Base-by-base conservation (phyloP, 2,797 vertebrate genomes). In the Catamblyrhynchus diadema region DNA sequence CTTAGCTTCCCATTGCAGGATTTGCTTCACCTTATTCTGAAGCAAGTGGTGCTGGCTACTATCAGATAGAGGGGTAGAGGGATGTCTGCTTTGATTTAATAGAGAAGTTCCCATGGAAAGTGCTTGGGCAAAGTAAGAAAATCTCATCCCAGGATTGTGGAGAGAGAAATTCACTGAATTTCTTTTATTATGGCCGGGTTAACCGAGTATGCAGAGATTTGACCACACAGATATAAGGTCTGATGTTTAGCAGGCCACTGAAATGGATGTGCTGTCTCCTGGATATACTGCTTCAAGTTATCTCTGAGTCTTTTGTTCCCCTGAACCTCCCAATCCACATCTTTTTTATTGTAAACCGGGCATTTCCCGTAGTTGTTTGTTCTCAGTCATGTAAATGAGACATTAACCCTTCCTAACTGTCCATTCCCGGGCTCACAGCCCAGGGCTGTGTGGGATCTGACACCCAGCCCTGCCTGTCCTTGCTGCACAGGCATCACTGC, bases 371-470 rank as follows among this genome's bases (percentile, higher is more conserved):
- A 86, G 79, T 92, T 91, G 41, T 39, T 94, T 86, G 82, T 75
- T 93, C 91, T 95, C 91, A 93, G 94, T 91, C 95, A 96, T 95
- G 95, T 71, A 96, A 95, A 96, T 91, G 87, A 51, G 17, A 65
- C 47, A 48, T 93, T 62, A 94, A 75, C 94, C 80, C 72, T 86
- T 93, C 50, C 82, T 12, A 24, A 62, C 41, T n/a, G 61, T 70
- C 37, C 91, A 71, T 35, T 35, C 32, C 18, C 1, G 32, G 22
- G 60, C 74, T 70, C 82, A 51, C 37, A 91, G 60, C 60, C 88
- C 84, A 87, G 59, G 84, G 87, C 84, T 67, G 61, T 64, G 70
- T 28, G 81, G 45, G 48, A 19, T 81, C 20, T 50, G 20, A 74
- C 86, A 53, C 75, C 35, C 71, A 53, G 56, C 20, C 65, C 44